phyloP scores from a whole-genome alignment of 2,888 invertebrate species.

The Strigamia transsilvanica region DNA sequence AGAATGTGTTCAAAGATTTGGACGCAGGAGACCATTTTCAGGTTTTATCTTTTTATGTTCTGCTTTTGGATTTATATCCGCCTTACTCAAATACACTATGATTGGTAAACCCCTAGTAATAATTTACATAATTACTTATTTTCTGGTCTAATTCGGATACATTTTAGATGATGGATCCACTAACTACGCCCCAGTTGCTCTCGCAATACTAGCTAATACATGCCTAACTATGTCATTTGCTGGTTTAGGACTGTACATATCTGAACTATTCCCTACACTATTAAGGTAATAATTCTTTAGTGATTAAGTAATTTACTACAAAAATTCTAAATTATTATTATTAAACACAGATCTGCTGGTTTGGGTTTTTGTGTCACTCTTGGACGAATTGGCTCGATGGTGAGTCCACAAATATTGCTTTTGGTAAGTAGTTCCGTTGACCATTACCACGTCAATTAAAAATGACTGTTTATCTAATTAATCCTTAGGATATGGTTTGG shows the following conservation, averaged over 20 bases:
- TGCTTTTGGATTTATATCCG: background rate
- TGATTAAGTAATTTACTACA: background rate
- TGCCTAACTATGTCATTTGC: conserved; percentile 29
- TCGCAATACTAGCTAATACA: conserved; percentile 13
- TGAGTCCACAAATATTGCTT: conserved; percentile 54
- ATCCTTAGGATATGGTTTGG: background rate
- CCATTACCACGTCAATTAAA: background rate
- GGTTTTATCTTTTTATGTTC: background rate
- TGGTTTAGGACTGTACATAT: conserved; percentile 1
- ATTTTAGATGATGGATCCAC: background rate
- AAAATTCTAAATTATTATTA: background rate
- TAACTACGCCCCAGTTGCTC: background rate
- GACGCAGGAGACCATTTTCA: conserved; percentile 17
- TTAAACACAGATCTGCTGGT: conserved; percentile 54
- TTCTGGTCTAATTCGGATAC: background rate
- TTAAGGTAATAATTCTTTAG: conserved; percentile 22
- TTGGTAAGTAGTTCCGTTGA: conserved; percentile 50
- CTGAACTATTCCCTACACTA: conserved; percentile 47
- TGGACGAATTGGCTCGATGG: conserved; percentile 54
- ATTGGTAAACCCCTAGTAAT: background rate
- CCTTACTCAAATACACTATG: conserved; percentile 15
- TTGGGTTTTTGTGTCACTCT: conserved; percentile 55
- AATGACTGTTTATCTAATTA: background rate
- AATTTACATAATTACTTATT: background rate
- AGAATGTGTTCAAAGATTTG: background rate